Conservation (phyloP, 2,797 vertebrate genomes). For the Falco biarmicus region DNA sequence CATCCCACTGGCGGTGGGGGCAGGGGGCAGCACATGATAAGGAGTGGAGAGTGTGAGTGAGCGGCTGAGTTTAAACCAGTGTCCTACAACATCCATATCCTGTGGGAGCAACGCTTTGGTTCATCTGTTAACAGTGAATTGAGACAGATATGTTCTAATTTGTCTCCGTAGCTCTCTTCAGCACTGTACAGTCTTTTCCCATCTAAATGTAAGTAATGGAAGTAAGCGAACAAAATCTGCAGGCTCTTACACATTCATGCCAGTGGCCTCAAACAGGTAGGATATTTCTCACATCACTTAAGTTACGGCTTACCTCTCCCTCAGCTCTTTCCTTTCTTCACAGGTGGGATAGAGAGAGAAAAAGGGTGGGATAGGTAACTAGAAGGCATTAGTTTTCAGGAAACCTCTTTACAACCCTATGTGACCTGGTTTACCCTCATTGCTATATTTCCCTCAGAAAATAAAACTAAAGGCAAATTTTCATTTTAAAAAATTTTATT, state of each 20-base stretch:
- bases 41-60: too few relatives aligned
- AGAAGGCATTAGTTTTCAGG: background rate
- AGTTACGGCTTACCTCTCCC: background rate
- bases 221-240: background rate
- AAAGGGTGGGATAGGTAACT: background rate
- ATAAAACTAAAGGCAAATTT: background rate
- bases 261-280: background rate
- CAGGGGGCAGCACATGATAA: too few relatives aligned
- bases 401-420: background rate
- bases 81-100: background rate
- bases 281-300: background rate
- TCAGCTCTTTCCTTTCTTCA: background rate
- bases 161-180: background rate
- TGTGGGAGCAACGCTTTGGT: background rate
- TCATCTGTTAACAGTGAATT: background rate
- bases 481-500: background rate
- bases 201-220: background rate
- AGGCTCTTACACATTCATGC: background rate
- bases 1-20: background rate
- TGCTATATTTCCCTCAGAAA: background rate
- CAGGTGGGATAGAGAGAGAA: background rate
- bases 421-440: background rate
- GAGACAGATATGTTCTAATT: background rate
- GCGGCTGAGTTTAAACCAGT: background rate
- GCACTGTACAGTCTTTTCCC: background rate